Conservation (phyloP, 2,797 vertebrate species). For the Epinephelus awoara region DNA sequence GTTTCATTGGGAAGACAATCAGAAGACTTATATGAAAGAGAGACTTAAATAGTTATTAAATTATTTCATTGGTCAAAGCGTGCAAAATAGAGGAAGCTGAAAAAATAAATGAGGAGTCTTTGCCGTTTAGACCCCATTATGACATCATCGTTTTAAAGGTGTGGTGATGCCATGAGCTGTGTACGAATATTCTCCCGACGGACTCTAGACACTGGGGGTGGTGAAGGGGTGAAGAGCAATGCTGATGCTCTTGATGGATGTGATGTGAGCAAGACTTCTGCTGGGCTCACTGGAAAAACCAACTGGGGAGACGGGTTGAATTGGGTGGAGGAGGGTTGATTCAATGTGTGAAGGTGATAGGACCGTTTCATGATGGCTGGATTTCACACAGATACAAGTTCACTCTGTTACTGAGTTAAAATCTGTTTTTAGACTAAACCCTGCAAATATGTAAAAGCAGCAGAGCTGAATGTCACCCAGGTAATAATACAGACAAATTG, state of each 20-base stretch:
- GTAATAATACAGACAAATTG: slow-evolving; percentile 86
- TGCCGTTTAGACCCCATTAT: too few relatives aligned
- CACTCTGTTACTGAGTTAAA: not conserved
- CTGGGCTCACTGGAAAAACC: not conserved
- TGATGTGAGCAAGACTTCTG: not conserved
- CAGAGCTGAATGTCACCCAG: slow-evolving; percentile 79
- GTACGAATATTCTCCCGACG: not conserved
- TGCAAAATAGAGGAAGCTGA: not conserved
- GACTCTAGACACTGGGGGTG: not conserved
- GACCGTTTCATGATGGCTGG: slow-evolving; percentile 1
- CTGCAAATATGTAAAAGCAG: slow-evolving; percentile 56
- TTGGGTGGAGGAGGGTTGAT: too few relatives aligned
- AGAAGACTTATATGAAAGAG: not conserved
- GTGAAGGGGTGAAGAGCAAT: too few relatives aligned
- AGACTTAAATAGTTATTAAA: not conserved
- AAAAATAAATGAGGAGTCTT: too few relatives aligned
- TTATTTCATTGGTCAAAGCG: not conserved
- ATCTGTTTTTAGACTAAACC: slow-evolving; percentile 45
- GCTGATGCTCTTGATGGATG: not conserved
- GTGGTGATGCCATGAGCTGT: not conserved
- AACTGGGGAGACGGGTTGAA: not conserved
- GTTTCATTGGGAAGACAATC: not conserved
- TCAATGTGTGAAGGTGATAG: slow-evolving; percentile 15
- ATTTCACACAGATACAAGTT: slow-evolving; percentile 18
- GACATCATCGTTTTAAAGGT: not conserved